Evolutionary conservation across 2,888 invertebrate species (phyloP).

Genomic region (Tetragnatha montana): DNA sequence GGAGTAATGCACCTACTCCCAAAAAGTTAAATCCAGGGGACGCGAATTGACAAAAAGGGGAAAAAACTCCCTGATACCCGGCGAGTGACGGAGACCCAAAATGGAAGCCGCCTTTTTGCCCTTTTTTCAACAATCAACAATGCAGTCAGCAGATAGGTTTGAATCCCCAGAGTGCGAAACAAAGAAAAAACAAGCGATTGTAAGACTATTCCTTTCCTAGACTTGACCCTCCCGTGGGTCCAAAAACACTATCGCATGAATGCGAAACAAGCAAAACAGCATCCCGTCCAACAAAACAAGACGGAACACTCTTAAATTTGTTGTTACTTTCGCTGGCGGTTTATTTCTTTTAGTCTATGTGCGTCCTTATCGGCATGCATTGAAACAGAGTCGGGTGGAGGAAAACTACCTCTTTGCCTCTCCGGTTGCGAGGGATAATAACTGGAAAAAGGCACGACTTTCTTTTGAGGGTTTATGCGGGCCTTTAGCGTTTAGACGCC

Average conservation of each 20-base stretch:
- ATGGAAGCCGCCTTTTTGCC: not conserved
- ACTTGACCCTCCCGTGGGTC: slow-evolving; percentile 28
- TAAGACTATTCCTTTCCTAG: slow-evolving; percentile 46
- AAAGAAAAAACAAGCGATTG: slow-evolving; percentile 45
- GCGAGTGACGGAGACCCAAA: not conserved
- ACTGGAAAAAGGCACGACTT: slow-evolving; percentile 21
- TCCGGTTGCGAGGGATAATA: slow-evolving; percentile 9
- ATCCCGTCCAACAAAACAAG: slow-evolving; percentile 37
- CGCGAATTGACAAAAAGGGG: slow-evolving; percentile 10
- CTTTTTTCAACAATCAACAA: slow-evolving; percentile 46
- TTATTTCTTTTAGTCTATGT: slow-evolving; percentile 47
- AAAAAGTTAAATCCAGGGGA: not conserved
- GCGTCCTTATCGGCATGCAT: slow-evolving; percentile 49
- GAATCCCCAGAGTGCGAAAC: slow-evolving; percentile 34
- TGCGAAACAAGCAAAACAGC: slow-evolving; percentile 51
- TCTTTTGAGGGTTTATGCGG: not conserved
- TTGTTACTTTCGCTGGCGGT: slow-evolving; percentile 37
- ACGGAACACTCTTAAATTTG: slow-evolving; percentile 39
- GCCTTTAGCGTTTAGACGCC: not conserved
- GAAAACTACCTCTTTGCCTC: slow-evolving; percentile 10
- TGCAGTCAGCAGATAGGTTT: slow-evolving; percentile 46
- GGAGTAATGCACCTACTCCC: not conserved
- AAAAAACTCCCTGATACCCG: not conserved
- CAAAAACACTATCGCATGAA: slow-evolving; percentile 57
- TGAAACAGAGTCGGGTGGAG: slow-evolving; percentile 23